Evolutionary conservation across 2,888 invertebrate genomes (phyloP).

Genomic region (Eupelmus urozonus): DNA sequence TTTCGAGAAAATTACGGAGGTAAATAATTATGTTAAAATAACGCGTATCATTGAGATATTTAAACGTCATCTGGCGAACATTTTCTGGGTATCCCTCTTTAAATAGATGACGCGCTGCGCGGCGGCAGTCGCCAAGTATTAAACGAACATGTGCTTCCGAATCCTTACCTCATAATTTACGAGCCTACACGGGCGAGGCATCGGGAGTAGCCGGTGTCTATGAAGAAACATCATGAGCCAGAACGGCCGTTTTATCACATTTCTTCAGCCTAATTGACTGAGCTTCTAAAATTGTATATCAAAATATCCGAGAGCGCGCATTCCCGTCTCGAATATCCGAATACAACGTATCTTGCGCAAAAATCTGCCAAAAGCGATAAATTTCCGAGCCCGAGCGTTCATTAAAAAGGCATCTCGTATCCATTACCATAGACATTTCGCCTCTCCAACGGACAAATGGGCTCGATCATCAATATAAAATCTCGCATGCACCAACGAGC

Average conservation of each 20-base stretch:
- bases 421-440: background rate
- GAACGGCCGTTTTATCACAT: slow-evolving; percentile 34
- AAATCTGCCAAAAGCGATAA: slow-evolving; percentile 43
- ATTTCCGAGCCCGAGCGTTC: slow-evolving; percentile 35
- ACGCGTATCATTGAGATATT: no score
- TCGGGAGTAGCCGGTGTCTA: background rate
- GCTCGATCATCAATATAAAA: slow-evolving; percentile 12
- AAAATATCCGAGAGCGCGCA: no score
- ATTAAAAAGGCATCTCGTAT: slow-evolving; percentile 42
- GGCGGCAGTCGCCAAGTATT: no score
- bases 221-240: slow-evolving; percentile 26
- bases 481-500: background rate
- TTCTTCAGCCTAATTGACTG: slow-evolving; percentile 46
- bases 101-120: no score
- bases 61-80: no score
- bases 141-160: background rate
- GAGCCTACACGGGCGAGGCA: slow-evolving; percentile 9
- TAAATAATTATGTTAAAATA: no score
- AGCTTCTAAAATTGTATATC: slow-evolving; percentile 44
- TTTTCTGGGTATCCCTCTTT: no score
- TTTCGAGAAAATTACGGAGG: no score
- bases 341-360: slow-evolving; percentile 26
- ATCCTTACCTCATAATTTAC: slow-evolving; percentile 38
- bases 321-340: no score
- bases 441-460: slow-evolving; percentile 3